A percentile compares a stretch with the other conserved stretches of the same genome.
These are phyloP conservation scores for Tetramorium simillimum DNA, from an alignment of 1,140 invertebrate species.

Conservation along the genomic window DNA sequence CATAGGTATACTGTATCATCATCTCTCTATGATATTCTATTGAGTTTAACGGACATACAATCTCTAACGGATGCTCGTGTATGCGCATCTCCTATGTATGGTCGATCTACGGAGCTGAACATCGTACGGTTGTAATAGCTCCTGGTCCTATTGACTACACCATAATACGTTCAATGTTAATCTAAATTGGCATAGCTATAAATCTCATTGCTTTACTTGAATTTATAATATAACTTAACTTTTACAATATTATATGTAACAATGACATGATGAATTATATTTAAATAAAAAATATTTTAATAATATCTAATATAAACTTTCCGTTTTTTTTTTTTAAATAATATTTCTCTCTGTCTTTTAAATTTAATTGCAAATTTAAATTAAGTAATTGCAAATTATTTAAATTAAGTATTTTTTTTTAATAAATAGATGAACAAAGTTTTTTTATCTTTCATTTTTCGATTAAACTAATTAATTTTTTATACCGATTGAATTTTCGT, in stretches of 20 bases:
- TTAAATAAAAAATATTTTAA: conserved; percentile 6
- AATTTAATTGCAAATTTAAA: neutral
- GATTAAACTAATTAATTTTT: neutral
- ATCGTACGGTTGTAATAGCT: conserved; percentile 52
- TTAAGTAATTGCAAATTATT: neutral
- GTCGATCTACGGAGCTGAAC: conserved; percentile 45
- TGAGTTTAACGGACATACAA: conserved; percentile 38
- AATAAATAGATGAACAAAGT: neutral
- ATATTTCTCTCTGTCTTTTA: neutral
- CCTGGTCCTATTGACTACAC: conserved; percentile 33
- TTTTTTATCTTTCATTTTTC: neutral
- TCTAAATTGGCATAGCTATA: conserved; percentile 46
- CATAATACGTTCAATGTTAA: conserved; percentile 34
- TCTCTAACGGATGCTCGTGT: conserved; percentile 41
- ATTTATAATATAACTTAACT: neutral
- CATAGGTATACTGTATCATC: conserved; percentile 10
- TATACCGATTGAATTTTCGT: neutral
- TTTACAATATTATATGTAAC: neutral
- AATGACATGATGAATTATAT: neutral
- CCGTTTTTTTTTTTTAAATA: neutral
- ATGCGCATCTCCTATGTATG: conserved; percentile 13
- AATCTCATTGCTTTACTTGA: neutral
- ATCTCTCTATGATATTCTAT: conserved; percentile 57
- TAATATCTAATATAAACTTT: neutral
- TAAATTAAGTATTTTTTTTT: conserved; percentile 1